A percentile compares a stretch with the other conserved stretches of the same genome.
Conservation (phyloP, 2,113 vertebrate species). For the Mystacornis crossleyi region DNA sequence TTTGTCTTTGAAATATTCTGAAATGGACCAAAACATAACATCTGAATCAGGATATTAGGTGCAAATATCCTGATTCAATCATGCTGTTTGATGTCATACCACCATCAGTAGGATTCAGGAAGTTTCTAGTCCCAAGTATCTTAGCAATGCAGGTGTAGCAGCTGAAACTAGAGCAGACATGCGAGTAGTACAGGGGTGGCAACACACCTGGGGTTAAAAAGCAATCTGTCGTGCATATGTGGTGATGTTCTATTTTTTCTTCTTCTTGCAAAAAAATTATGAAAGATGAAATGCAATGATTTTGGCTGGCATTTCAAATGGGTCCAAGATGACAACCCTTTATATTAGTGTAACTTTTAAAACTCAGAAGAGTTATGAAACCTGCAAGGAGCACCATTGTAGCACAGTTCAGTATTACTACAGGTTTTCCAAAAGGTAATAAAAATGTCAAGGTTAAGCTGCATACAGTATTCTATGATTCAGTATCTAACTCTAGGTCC, state of each 20-base stretch:
- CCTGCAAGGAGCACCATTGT: background rate
- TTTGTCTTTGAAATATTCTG: background rate
- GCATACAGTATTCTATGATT: background rate
- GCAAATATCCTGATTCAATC: background rate
- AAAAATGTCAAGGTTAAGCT: background rate
- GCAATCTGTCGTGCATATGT: background rate
- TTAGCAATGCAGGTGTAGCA: background rate
- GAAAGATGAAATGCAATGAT: background rate
- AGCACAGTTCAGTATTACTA: background rate
- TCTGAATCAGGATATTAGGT: too few species aligned
- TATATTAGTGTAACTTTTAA: background rate
- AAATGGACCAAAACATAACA: background rate
- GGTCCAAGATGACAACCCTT: background rate
- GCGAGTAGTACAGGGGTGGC: background rate
- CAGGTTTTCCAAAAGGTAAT: background rate
- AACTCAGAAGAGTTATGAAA: background rate
- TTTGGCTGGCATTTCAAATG: background rate
- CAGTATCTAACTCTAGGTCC: background rate
- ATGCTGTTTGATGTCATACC: background rate
- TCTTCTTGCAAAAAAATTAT: background rate
- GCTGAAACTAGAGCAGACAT: background rate
- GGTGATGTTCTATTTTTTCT: background rate
- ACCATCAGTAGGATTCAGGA: background rate
- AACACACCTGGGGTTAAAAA: background rate
- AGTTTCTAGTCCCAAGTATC: background rate